Evolutionary conservation across 2,113 vertebrate genomes (phyloP), one percentile per base, ranked within the genome.

Genomic region (Campylomormyrus tamandua): DNA sequence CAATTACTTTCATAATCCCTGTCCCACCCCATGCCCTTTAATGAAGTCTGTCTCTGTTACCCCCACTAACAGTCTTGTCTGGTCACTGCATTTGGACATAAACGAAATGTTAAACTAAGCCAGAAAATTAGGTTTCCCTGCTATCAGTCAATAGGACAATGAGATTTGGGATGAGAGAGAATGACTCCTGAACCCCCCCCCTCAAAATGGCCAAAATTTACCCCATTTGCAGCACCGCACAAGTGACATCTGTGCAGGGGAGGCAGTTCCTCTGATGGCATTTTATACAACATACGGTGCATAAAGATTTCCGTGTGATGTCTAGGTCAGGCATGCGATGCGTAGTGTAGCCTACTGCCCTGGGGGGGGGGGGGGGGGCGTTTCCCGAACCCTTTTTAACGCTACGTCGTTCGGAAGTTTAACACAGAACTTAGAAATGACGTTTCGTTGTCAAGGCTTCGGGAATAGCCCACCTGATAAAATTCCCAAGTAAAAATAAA

Each of bases 1-100:
- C 93, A 92, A 83, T 56, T 91, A 91, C 91, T 94, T 91, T 90
- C 91, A 92, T 92, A 87, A 87, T 52, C 91, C 93, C 92, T 93
- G 90, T 91, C 93, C 90, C 27, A 77, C 91, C 86, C n/a, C 11
- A 77, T 86, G 91, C 90, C 90, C 92, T 91, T 94, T 94, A 94
- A 95, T 94, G 62, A 70, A 70, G 62, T 31, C 10, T 94, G 93
- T 42, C n/a, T 15, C 39, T 77, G 13, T 17, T 80, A 80, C 35
- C 74, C 5, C 74, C 15, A 80, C 35, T 19, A 80, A 42, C 74
- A 80, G 74, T 80, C 74, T 42, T 42, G 74, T 39, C 4, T 77
- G 10, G 70, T 31, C 1, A 1, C 70, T 77, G 70, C 15, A 39
- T 39, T 77, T 39, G 70, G 70, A 77, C 70, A 77, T 77, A 39